phyloP scores from a whole-genome alignment of 2,888 invertebrate species.

The Machimus atricapillus region DNA sequence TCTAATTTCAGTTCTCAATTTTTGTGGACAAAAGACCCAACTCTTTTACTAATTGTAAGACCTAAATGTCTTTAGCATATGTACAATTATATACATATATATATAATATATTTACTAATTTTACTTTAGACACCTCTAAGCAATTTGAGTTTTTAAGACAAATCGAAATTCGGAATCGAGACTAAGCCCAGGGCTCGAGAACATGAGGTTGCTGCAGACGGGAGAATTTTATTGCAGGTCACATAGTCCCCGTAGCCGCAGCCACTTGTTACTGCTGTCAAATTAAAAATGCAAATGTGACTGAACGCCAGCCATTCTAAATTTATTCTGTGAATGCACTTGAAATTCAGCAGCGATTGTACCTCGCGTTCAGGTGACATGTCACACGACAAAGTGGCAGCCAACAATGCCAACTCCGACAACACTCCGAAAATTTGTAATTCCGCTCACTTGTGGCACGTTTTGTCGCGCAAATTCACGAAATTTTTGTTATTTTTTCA shows the following conservation, averaged over 20 bases:
- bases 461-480: slow-evolving; percentile 38
- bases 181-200: not conserved
- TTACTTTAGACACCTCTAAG: not conserved
- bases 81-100: no score
- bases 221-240: slow-evolving; percentile 16
- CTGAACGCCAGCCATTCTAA: slow-evolving; percentile 25
- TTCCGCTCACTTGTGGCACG: slow-evolving; percentile 34
- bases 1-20: no score
- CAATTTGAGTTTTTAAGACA: not conserved
- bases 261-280: slow-evolving; percentile 31
- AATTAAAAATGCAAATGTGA: slow-evolving; percentile 37
- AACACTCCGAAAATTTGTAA: slow-evolving; percentile 38
- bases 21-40: no score
- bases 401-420: slow-evolving; percentile 13
- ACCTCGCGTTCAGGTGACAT: not conserved
- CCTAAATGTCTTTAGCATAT: not conserved
- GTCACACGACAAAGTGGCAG: slow-evolving; percentile 35
- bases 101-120: not conserved
- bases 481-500: slow-evolving; percentile 36
- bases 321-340: slow-evolving; percentile 18
- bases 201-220: not conserved
- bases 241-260: slow-evolving; percentile 3
- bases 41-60: not conserved
- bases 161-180: not conserved
- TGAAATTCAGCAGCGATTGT: slow-evolving; percentile 16